Evolutionary conservation across 2,797 vertebrate species (phyloP), one percentile per base, ranked within the genome.

Genomic region (Melanogrammus aeglefinus): DNA sequence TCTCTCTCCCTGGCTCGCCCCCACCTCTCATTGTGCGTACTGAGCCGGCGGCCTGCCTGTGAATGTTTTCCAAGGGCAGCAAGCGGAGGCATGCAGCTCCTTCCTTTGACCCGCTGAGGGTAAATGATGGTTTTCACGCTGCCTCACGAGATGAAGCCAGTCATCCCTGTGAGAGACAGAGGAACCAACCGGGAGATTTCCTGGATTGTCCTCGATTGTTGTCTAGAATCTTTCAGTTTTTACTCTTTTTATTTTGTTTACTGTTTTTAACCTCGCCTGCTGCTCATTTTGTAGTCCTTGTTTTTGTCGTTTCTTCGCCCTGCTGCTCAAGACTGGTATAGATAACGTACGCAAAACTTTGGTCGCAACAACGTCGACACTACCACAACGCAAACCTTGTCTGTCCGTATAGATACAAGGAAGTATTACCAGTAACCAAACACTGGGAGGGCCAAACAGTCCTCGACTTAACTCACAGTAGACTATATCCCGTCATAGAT

Each of bases 121-220:
- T 93, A 93, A 90, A 89, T 88, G 86, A 87, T 92, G 88, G 80
- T 90, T 92, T 93, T 92, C 89, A 91, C 81, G 79, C 85, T 73
- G 89, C 91, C 90, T 94, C 92, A 89, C 89, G 90, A 94, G 93
- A 94, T 94, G 93, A 94, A 92, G 92, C 81, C 80, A 93, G 93
- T 93, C 91, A 92, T 92, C 93, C 86, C 86, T 85, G 88, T 92
- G 84, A 91, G 91, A 78, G 86, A 91, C 90, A 47, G 14, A 47
- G 44, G 16, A 16, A 47, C 16, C 13, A 47, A 47, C 3, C 0
- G 44, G 44, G 81, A 90, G 82, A 86, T 90, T 91, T 82, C 84
- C 87, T 0, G 10, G n/a, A n/a, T n/a, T n/a, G n/a, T n/a, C n/a
- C n/a, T n/a, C n/a, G 78, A 80, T 79, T 80, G 76, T 79, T 66